A percentile compares a stretch with the other conserved stretches of the same genome.
Evolutionary conservation across 2,113 vertebrate species (phyloP).

Genomic region (Formicarius rufipectus): DNA sequence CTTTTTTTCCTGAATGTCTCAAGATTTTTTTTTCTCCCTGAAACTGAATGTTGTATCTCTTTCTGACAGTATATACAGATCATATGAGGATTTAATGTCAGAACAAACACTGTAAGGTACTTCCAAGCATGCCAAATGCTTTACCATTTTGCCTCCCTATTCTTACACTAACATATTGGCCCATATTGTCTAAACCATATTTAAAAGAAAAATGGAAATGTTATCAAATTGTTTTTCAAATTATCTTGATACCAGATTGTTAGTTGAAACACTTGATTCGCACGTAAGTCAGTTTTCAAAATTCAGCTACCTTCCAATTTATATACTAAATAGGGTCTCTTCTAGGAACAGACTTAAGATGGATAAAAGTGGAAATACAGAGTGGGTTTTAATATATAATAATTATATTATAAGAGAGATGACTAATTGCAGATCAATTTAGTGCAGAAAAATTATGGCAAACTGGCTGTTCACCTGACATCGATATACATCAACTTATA

Average conservation of each 20-base stretch:
- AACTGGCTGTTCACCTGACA: not conserved
- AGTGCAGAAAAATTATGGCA: not conserved
- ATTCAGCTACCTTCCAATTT: not conserved
- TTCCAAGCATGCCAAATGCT: accelerated
- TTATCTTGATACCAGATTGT: not conserved
- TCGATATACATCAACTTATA: not conserved
- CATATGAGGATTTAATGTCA: not conserved
- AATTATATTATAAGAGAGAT: not conserved
- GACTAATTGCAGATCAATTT: not conserved
- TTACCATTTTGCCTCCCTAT: accelerated
- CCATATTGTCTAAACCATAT: not conserved
- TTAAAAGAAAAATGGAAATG: not conserved
- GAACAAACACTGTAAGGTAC: not conserved
- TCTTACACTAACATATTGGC: not conserved
- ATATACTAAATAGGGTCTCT: not conserved
- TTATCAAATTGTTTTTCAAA: not conserved
- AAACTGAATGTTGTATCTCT: not conserved
- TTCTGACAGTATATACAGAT: not conserved
- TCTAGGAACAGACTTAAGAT: not conserved
- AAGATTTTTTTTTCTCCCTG: not conserved
- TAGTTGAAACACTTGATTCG: not conserved
- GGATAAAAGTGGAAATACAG: not conserved
- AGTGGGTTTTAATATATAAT: not conserved
- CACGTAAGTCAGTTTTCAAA: not conserved
- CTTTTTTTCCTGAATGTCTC: not conserved